Conservation (phyloP, 1,140 invertebrate genomes). For the Neodiprion fabricii region DNA sequence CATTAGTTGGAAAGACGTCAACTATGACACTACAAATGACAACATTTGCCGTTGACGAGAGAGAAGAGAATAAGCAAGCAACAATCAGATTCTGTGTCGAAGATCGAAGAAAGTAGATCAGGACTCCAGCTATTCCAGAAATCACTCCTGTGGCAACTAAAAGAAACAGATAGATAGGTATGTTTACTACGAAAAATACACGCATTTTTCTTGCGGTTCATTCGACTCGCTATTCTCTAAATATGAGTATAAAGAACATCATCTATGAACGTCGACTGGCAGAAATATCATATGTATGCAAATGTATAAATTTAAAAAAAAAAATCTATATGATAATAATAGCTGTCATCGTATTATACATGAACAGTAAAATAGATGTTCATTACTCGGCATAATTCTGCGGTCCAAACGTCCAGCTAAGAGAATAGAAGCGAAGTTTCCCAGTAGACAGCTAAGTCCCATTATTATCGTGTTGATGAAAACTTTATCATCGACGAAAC, state of each 20-base stretch:
- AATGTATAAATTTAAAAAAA: no score
- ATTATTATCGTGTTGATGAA: conserved; percentile 55
- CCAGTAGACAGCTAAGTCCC: conserved; percentile 46
- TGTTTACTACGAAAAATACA: no score
- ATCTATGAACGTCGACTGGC: not conserved
- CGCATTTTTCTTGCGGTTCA: no score
- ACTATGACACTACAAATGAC: conserved; percentile 58
- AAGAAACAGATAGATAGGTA: not conserved
- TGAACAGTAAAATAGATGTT: no score
- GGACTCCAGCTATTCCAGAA: conserved; percentile 49
- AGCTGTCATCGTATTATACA: no score
- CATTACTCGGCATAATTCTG: conserved; percentile 31
- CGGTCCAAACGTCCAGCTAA: conserved; percentile 26
- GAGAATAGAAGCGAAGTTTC: conserved; percentile 45
- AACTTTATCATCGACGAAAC: conserved; percentile 34
- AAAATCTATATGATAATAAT: no score
- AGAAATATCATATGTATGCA: no score
- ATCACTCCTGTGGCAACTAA: conserved; percentile 51
- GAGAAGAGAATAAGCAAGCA: conserved; percentile 59
- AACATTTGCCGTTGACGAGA: conserved; percentile 61
- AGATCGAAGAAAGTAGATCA: conserved; percentile 55
- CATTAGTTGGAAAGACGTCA: conserved; percentile 57
- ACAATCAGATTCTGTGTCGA: conserved; percentile 54
- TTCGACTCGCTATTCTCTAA: not conserved
- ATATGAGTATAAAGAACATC: no score